phyloP scores from a whole-genome alignment of 2,888 invertebrate genomes.

The Archaeoteleia sp. region DNA sequence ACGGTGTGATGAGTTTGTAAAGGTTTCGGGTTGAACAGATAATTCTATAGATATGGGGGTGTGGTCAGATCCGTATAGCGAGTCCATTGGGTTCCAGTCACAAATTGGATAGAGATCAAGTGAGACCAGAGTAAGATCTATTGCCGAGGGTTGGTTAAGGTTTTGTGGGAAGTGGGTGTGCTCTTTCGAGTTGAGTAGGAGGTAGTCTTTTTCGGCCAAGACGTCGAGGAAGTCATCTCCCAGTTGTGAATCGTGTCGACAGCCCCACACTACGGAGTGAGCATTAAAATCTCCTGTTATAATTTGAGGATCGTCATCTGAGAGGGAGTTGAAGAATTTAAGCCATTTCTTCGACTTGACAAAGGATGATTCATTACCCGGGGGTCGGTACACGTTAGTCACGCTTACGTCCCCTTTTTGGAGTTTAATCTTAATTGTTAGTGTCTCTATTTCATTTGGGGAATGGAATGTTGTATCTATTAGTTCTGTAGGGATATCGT shows the following conservation, averaged over 20 bases:
- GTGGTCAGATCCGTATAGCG: background rate
- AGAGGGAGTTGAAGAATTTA: slow-evolving; percentile 5
- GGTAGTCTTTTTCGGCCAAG: background rate
- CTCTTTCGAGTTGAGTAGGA: background rate
- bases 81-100: background rate
- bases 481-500: background rate
- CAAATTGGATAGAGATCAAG: background rate
- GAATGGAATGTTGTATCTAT: background rate
- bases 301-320: background rate
- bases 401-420: background rate
- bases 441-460: slow-evolving; percentile 5
- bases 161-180: slow-evolving; percentile 3
- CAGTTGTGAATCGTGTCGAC: background rate
- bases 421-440: slow-evolving; percentile 9
- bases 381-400: slow-evolving; percentile 21
- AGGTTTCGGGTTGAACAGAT: too few species aligned
- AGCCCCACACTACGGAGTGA: slow-evolving; percentile 6
- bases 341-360: slow-evolving; percentile 7
- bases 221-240: background rate
- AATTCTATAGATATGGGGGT: background rate
- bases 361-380: slow-evolving; percentile 1
- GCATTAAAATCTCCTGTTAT: slow-evolving; percentile 18
- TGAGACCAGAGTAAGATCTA: slow-evolving; percentile 2
- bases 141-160: slow-evolving; percentile 4
- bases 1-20: slow-evolving; percentile 6